Base-by-base conservation (phyloP, 2,797 vertebrate genomes). In the Tinamus major region DNA sequence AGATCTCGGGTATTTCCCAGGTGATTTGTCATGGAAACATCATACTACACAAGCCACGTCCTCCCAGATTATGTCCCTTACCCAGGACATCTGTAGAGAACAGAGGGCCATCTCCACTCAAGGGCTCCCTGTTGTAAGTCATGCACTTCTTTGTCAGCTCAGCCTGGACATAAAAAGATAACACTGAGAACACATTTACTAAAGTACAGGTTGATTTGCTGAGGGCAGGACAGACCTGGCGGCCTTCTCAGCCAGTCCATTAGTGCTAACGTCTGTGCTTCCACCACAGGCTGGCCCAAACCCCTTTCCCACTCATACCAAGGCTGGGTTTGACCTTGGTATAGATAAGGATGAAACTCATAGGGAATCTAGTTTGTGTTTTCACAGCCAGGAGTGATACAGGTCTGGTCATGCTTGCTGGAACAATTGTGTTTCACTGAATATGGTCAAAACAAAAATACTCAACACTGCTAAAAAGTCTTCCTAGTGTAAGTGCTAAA, bases 91-190 rank as follows among this genome's bases (percentile, higher is more conserved):
- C 39, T 48, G 33, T 61, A 69, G 71, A 29, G 63, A 89, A 48
- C 21, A 13, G 44, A 71, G 58, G 31, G 18, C 23, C 12, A 2
- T 23, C 18, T 61, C 35, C 31, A 11, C 4, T 21, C 41, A 65
- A 18, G 0, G 2, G 5, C n/a, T 35, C 15, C 26, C 44, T 46
- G 2, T 4, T 59, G 19, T 15, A 31, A 55, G 46, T 18, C 6
- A 68, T 68, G 39, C 13, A 15, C 39, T 55, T 7, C 17, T 44
- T 62, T 37, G 31, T 24, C 72, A 59, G 37, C 61, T 80, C 61
- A 61, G 16, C 29, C 31, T 16, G 13, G 35, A 80, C 65, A 51
- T 8, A 35, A 63, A 41, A 79, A 9, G 44, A 24, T 26, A 33
- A 18, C 64, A 24, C 21, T 35, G 29, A 51, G 41, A 83, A 24